A percentile compares a stretch with the other conserved stretches of the same genome.
These are phyloP conservation scores for Tokudaia muenninki DNA, from an alignment of 2,797 vertebrate genomes.

Conservation along the genomic window DNA sequence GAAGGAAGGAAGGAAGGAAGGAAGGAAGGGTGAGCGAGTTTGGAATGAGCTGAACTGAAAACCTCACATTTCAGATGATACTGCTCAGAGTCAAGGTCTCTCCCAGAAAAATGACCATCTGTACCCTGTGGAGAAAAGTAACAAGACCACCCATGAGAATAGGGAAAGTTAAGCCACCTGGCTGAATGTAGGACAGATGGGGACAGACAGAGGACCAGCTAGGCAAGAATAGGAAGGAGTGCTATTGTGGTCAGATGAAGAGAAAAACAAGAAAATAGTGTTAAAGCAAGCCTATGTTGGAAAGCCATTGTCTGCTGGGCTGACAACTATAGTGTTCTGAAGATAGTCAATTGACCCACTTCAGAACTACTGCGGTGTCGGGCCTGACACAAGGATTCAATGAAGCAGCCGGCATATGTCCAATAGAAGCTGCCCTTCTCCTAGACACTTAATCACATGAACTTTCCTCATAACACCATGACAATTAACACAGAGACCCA, in stretches of 20 bases:
- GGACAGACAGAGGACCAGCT: not conserved
- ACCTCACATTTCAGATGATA: constrained; percentile 1
- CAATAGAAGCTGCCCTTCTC: not conserved
- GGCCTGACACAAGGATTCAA: not conserved
- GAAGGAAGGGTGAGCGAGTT: not conserved
- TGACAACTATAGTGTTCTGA: not conserved
- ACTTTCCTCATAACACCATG: not conserved
- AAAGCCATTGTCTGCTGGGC: not conserved
- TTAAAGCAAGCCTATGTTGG: not conserved
- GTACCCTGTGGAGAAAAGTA: not conserved
- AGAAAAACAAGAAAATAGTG: not conserved
- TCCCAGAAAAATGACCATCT: not conserved
- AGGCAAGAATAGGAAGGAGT: not conserved
- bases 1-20: not conserved
- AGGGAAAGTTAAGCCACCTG: not conserved
- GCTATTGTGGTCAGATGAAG: fast-evolving
- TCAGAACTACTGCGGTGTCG: not conserved
- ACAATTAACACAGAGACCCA: not conserved
- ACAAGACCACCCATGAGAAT: fast-evolving
- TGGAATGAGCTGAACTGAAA: not conserved
- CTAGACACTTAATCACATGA: not conserved
- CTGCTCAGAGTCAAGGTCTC: not conserved
- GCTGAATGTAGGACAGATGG: fast-evolving
- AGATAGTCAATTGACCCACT: not conserved
- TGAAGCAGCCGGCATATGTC: not conserved